phyloP scores from a whole-genome alignment of 2,888 invertebrate species.

The Flexamia atlantica region DNA sequence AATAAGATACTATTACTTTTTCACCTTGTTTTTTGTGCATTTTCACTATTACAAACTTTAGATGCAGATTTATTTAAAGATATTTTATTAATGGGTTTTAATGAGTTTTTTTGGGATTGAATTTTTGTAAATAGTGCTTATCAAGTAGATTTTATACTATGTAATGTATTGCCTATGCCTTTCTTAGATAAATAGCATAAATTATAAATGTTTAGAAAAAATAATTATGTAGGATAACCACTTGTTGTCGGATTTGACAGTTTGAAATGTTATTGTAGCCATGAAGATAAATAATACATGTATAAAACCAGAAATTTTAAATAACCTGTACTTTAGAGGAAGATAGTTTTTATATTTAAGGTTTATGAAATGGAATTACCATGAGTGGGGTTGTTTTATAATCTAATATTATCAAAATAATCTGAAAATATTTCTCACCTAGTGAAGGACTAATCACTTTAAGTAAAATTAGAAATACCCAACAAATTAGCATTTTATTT shows the following conservation, averaged over 20 bases:
- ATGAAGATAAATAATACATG: background rate
- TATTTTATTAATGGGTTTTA: constrained; percentile 13
- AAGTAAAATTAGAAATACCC: no score
- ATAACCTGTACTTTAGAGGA: background rate
- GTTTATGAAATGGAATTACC: background rate
- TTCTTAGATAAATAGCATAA: constrained; percentile 8
- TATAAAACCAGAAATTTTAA: background rate
- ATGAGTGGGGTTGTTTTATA: no score
- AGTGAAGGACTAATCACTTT: no score
- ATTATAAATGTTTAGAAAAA: constrained; percentile 18
- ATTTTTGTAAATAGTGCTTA: constrained; percentile 29
- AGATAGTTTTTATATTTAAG: background rate
- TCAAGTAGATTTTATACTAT: constrained; percentile 32
- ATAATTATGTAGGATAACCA: background rate
- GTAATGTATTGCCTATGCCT: constrained; percentile 36
- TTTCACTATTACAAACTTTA: background rate
- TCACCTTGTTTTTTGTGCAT: background rate
- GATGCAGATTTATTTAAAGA: background rate
- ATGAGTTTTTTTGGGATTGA: constrained; percentile 17
- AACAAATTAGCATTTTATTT: no score
- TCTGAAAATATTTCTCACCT: no score
- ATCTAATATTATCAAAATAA: no score
- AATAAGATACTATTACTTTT: background rate
- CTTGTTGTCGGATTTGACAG: constrained; percentile 3
- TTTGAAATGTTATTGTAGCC: background rate